Percentiles rank a stretch among this genome's conserved stretches.
These are phyloP conservation scores for Notoglanidium macrostoma DNA, from an alignment of 2,797 vertebrate genomes.

Conservation along the genomic window DNA sequence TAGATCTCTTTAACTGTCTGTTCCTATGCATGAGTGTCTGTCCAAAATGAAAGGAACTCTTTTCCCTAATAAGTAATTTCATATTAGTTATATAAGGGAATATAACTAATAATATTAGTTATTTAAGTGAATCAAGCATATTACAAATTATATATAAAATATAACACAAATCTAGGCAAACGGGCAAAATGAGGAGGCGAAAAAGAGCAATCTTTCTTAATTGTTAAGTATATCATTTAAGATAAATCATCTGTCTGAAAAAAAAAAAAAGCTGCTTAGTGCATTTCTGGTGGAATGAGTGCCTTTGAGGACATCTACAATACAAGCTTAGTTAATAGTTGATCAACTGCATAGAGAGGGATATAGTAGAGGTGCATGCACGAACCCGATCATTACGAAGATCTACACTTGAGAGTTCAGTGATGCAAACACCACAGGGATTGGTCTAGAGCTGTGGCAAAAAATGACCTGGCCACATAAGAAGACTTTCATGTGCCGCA, in stretches of 20 bases:
- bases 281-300: not conserved
- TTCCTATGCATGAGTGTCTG: constrained; percentile 6
- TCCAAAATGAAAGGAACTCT: not conserved
- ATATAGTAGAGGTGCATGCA: too few relatives aligned
- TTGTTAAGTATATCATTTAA: not conserved
- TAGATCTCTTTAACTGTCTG: constrained; percentile 26
- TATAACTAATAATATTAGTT: not conserved
- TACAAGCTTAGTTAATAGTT: not conserved
- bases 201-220: not conserved
- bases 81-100: not conserved
- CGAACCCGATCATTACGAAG: not conserved
- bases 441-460: not conserved
- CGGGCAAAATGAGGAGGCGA: not conserved
- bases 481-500: not conserved
- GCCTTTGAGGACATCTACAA: too few relatives aligned
- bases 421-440: not conserved
- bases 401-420: not conserved
- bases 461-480: not conserved
- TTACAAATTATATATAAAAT: not conserved
- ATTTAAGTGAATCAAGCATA: not conserved
- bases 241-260: not conserved
- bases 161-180: not conserved
- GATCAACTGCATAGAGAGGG: not conserved
- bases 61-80: not conserved
- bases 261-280: not conserved